Conservation (phyloP, 2,113 vertebrate genomes). For the Cebidichthys violaceus region DNA sequence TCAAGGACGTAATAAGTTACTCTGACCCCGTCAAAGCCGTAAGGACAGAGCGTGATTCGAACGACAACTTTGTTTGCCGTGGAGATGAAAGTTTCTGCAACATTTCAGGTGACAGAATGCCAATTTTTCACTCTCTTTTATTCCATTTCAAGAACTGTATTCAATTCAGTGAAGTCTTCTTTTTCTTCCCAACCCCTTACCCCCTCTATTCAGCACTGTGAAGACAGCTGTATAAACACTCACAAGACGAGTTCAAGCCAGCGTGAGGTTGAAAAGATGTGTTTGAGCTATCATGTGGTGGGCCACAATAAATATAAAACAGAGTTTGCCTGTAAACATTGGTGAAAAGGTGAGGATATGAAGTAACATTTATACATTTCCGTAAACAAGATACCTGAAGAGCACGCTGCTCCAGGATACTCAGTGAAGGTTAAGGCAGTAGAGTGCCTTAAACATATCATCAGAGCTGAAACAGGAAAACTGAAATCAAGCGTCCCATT, state of each 20-base stretch:
- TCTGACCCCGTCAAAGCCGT: neutral
- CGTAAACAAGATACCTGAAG: conserved; percentile 10
- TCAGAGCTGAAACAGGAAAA: conserved; percentile 57
- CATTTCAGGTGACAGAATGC: conserved; percentile 28
- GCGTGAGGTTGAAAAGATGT: conserved; percentile 29
- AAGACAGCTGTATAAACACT: conserved; percentile 52
- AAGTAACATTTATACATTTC: conserved; percentile 3
- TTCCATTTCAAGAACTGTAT: conserved; percentile 22
- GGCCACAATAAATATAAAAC: conserved; percentile 22
- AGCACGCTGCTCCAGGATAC: conserved; percentile 18
- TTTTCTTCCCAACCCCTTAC: neutral
- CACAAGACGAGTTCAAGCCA: conserved; percentile 15
- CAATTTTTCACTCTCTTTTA: conserved; percentile 40
- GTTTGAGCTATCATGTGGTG: conserved; percentile 1
- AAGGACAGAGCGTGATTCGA: conserved; percentile 21
- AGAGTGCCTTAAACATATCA: conserved; percentile 59
- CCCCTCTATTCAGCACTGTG: conserved; percentile 25
- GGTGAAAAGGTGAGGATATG: conserved; percentile 14
- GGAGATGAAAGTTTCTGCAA: conserved; percentile 15
- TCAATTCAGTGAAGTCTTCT: conserved; percentile 16
- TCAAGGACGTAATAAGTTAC: conserved; percentile 15
- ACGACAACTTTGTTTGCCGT: neutral
- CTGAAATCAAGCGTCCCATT: conserved; percentile 76
- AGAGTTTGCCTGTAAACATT: neutral
- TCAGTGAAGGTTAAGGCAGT: conserved; percentile 33